Evolutionary conservation across 2,113 vertebrate genomes (phyloP).

Genomic region (Corythornis cristatus): DNA sequence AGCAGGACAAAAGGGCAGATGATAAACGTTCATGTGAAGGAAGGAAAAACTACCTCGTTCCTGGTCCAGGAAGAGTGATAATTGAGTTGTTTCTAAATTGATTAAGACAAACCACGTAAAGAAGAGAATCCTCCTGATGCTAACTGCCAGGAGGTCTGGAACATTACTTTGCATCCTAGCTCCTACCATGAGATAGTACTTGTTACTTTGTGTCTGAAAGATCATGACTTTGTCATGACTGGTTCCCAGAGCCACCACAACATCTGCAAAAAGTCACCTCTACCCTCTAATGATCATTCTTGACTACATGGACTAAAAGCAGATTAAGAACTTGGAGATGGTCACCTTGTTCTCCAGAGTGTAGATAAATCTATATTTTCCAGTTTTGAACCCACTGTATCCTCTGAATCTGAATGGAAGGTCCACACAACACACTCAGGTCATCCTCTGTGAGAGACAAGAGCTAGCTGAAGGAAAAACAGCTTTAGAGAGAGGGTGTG

Average conservation of each 20-base stretch:
- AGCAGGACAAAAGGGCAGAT: background rate
- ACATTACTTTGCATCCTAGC: background rate
- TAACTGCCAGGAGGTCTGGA: background rate
- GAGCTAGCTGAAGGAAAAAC: background rate
- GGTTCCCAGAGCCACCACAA: background rate
- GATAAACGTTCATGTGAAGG: conserved; percentile 17
- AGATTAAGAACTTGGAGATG: background rate
- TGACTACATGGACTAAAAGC: background rate
- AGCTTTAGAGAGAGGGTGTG: background rate
- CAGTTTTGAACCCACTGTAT: background rate
- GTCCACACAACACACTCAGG: accelerated
- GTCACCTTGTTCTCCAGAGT: background rate
- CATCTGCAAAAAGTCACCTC: background rate
- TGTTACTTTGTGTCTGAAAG: background rate
- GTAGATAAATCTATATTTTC: background rate
- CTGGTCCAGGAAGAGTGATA: background rate
- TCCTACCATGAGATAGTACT: accelerated
- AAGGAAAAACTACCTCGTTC: background rate
- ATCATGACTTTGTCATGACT: background rate
- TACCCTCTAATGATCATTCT: background rate
- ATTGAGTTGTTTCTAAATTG: background rate
- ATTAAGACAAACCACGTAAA: background rate
- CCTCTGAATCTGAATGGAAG: background rate
- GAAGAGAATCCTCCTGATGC: background rate
- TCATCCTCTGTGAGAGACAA: background rate